A percentile compares a stretch with the other conserved stretches of the same genome.
Conservation (phyloP, 2,888 invertebrate genomes). For the Oligia fasciuncula region DNA sequence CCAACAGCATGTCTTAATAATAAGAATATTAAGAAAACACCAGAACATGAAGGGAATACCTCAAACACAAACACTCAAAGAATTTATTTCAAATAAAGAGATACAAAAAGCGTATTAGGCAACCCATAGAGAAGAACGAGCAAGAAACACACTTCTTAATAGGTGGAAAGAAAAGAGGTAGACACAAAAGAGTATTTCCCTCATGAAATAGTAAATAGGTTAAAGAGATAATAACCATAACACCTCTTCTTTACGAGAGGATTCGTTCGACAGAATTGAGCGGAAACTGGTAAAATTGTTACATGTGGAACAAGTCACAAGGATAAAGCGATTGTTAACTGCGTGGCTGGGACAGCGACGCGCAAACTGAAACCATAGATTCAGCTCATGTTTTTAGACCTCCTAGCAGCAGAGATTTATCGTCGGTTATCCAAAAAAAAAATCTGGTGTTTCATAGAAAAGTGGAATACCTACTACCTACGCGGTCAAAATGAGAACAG, state of each 20-base stretch:
- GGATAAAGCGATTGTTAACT: conserved; percentile 45
- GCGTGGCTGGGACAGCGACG: too few species aligned
- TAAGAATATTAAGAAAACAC: background rate
- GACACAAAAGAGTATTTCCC: conserved; percentile 17
- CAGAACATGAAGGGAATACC: background rate
- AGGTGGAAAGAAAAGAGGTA: background rate
- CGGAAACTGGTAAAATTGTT: conserved; percentile 76
- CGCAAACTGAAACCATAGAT: too few species aligned
- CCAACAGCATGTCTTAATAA: background rate
- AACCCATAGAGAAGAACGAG: background rate
- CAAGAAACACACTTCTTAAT: background rate
- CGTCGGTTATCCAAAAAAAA: too few species aligned
- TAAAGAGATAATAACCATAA: conserved; percentile 69
- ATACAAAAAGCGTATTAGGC: background rate
- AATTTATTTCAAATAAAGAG: background rate
- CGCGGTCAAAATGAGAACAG: too few species aligned
- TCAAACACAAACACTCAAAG: background rate
- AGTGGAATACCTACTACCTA: too few species aligned
- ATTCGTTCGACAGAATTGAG: conserved; percentile 84
- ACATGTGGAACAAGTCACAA: conserved; percentile 59
- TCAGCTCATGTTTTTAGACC: too few species aligned
- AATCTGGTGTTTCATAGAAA: too few species aligned
- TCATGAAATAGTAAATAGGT: conserved; percentile 52
- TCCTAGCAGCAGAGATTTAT: too few species aligned
- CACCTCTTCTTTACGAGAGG: conserved; percentile 84